Conservation (phyloP, 2,888 invertebrate genomes). For the Yponomeuta evonymella region DNA sequence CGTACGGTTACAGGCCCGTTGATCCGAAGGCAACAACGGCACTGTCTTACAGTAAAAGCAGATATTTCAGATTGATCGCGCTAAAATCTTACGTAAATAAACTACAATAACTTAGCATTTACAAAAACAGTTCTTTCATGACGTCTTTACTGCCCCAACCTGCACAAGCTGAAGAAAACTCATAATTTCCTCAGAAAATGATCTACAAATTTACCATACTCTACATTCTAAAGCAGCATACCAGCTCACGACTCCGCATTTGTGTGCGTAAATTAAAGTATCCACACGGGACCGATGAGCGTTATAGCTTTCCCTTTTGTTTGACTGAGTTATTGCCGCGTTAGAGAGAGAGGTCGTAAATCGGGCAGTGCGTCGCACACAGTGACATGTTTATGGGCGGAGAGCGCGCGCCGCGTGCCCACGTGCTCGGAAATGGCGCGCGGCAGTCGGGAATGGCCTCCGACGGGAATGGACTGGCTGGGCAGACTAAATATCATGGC, state of each 20-base stretch:
- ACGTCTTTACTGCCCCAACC: not conserved
- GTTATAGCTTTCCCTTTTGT: slow-evolving; percentile 77
- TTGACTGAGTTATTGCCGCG: slow-evolving; percentile 68
- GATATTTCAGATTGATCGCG: slow-evolving; percentile 31
- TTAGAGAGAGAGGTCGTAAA: slow-evolving; percentile 75
- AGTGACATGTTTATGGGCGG: slow-evolving; percentile 76
- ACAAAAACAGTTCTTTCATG: not conserved
- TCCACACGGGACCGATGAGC: slow-evolving; percentile 73
- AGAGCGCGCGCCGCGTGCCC: slow-evolving; percentile 52
- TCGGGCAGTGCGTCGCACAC: slow-evolving; percentile 61
- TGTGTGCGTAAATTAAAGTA: slow-evolving; percentile 75
- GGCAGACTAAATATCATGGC: slow-evolving; percentile 33
- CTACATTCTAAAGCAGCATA: slow-evolving; percentile 50
- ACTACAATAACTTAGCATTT: not conserved
- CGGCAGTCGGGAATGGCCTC: slow-evolving; percentile 61
- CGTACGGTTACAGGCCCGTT: slow-evolving; percentile 54
- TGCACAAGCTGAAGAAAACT: not conserved
- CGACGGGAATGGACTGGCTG: slow-evolving; percentile 18
- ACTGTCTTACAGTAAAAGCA: slow-evolving; percentile 42
- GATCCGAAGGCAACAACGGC: slow-evolving; percentile 61
- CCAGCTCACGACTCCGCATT: slow-evolving; percentile 61
- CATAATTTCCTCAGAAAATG: slow-evolving; percentile 19
- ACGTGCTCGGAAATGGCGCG: slow-evolving; percentile 42
- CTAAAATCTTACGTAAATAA: not conserved
- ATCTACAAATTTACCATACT: slow-evolving; percentile 38